Base-by-base conservation (phyloP, 1,140 invertebrate species). In the Rhyzopertha dominica region DNA sequence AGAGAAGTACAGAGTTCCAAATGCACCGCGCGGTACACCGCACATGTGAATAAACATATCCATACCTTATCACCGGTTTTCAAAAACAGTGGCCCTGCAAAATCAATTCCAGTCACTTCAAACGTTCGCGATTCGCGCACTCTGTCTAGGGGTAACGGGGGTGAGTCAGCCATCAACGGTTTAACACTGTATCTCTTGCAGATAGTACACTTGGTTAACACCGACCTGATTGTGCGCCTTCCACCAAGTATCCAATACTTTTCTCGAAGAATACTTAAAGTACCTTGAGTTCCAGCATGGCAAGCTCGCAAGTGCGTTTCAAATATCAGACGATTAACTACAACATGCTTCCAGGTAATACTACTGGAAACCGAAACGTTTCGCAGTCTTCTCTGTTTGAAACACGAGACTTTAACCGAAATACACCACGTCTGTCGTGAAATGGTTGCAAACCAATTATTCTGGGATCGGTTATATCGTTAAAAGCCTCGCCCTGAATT, bases 81-180 rank as follows among this genome's bases (percentile, higher is more conserved):
- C 9, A 65, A 16, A 28, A 35, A 53, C 4, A 63, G n/a, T 4
- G 54, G 55, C 0, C 55, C 61, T 3, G 56, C 54, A 12, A 62
- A 47, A 47, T 66, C 56, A 5, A 63, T 41, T 0, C 58, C 58
- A 1, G 42, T 50, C 1, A 60, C 31, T 46, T 62, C 52, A 43
- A 64, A 61, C 2, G 53, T 35, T 16, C n/a, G n/a, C 2, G 53
- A 47, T 61, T 17, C 36, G n/a, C 14, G 38, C n/a, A 57, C 29
- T 32, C 51, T 32, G 5, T 55, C 23, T 35, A 43, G 14, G 14
- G 50, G 56, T 14, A 51, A 24, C 7, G 41, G 9, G 23, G 34
- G 28, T 12, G 31, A 14, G 13, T 20, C 16, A 4, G 35, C 10
- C 34, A 30, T 20, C 1, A 36, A 25, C 4, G n/a, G 14, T 19